These are phyloP conservation scores for Parasteatoda lunata DNA, from an alignment of 2,888 invertebrate genomes.

Conservation along the genomic window DNA sequence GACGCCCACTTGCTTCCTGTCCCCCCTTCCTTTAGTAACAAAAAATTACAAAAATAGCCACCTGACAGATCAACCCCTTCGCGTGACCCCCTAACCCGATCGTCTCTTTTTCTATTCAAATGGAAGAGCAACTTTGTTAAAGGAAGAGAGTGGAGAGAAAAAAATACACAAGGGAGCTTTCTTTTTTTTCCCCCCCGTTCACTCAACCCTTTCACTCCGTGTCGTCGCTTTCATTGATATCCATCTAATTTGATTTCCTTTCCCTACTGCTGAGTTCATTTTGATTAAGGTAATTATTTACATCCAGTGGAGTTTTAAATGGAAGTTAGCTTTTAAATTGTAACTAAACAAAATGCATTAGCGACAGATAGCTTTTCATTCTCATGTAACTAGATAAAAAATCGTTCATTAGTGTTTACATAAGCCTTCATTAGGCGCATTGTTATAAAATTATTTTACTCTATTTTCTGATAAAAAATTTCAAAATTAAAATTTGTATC, in stretches of 20 bases:
- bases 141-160: slow-evolving; percentile 9
- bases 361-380: no score
- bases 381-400: no score
- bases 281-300: no score
- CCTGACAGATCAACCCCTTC: slow-evolving; percentile 58
- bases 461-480: no score
- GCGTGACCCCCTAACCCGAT: slow-evolving; percentile 61
- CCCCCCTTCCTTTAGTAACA: neutral
- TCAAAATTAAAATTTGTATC: no score
- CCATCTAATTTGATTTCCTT: slow-evolving; percentile 11
- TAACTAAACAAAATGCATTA: no score
- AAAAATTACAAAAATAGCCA: slow-evolving; percentile 58
- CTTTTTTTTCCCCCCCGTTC: slow-evolving; percentile 8
- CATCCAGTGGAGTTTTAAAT: no score
- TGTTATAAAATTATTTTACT: no score
- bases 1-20: slow-evolving; percentile 64
- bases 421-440: no score
- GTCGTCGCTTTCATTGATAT: slow-evolving; percentile 30
- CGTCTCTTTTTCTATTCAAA: slow-evolving; percentile 50
- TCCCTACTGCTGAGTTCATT: no score
- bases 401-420: no score
- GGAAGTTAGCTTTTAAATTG: no score
- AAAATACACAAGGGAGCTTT: slow-evolving; percentile 27
- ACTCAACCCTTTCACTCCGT: slow-evolving; percentile 37
- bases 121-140: slow-evolving; percentile 43